Base-by-base conservation (phyloP, 2,113 vertebrate species). In the Zapornia atra region DNA sequence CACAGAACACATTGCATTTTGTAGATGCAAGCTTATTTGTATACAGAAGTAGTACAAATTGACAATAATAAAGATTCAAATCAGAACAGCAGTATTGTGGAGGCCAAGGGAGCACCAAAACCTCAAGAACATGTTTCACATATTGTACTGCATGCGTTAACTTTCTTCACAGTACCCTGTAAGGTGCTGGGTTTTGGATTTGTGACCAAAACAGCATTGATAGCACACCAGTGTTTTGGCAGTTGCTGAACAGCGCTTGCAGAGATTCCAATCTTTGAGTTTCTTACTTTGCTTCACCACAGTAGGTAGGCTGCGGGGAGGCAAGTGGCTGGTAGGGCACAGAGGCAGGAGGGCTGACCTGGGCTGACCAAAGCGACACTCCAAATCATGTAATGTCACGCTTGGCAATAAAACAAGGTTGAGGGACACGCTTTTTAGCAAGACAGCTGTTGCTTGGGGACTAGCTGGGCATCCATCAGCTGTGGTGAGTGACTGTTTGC, bases 11-110 rank as follows among this genome's bases (percentile, higher is more conserved):
- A 83, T 26, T 0, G 0, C 3, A 19, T 77, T 88, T 46, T 73
- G 16, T 12, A 69, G 22, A 44, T 28, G 5, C 5, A 7, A 0
- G 0, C 16, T 75, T 94, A 54, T 34, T 54, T 3, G 3, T 33
- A 51, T 4, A 68, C 4, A 82, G 61, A 56, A 90, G 68, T 6
- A 60, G 48, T 9, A 68, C 26, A 12, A 82, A 82, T 0, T 69
- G 38, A 56, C 46, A 81, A 11, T 14, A 85, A 64, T 18, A 85
- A 83, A 65, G 5, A 34, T 51, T 59, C 29, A 63, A 65, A 91
- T 42, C 25, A 60, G 16, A 70, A 79, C 20, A 71, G 56, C 15
- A 84, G 78, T 19, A 70, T 24, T 64, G 31, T 61, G 36, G 29
- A 80, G 29, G 44, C 57, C 40, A 73, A 64, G 15, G 11, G 6